phyloP scores from a whole-genome alignment of 2,888 invertebrate genomes.

The Polyommatus icarus region DNA sequence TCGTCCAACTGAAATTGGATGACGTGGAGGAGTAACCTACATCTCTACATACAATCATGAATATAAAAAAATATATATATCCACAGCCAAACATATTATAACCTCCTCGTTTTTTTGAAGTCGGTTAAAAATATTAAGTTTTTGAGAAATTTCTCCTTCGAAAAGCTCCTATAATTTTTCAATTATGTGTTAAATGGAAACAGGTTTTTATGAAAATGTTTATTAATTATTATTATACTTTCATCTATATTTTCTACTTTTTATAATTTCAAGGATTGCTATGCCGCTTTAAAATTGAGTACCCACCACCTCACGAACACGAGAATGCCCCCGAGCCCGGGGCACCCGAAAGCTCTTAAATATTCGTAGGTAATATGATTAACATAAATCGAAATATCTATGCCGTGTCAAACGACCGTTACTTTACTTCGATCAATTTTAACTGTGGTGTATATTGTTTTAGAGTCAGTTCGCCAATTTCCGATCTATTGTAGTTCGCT shows the following conservation, averaged over 20 bases:
- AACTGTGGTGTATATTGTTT: slow-evolving; percentile 15
- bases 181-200: too few species aligned
- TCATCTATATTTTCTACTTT: neutral
- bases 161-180: too few species aligned
- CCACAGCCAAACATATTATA: too few species aligned
- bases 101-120: too few species aligned
- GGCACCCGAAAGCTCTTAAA: neutral
- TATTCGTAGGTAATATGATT: slow-evolving; percentile 15
- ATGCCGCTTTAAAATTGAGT: neutral
- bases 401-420: neutral
- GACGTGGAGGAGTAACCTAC: neutral
- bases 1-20: neutral
- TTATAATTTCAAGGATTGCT: neutral
- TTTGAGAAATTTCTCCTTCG: too few species aligned
- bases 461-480: slow-evolving; percentile 12
- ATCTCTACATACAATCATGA: neutral
- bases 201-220: too few species aligned
- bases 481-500: neutral
- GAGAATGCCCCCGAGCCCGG: neutral
- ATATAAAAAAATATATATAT: too few species aligned
- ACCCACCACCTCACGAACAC: neutral
- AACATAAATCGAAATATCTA: slow-evolving; percentile 27
- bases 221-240: neutral
- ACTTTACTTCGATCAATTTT: slow-evolving; percentile 13
- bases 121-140: too few species aligned